A percentile compares a stretch with the other conserved stretches of the same genome.
phyloP scores from a whole-genome alignment of 2,888 invertebrate species.

The Caenorhabditis panamensis region DNA sequence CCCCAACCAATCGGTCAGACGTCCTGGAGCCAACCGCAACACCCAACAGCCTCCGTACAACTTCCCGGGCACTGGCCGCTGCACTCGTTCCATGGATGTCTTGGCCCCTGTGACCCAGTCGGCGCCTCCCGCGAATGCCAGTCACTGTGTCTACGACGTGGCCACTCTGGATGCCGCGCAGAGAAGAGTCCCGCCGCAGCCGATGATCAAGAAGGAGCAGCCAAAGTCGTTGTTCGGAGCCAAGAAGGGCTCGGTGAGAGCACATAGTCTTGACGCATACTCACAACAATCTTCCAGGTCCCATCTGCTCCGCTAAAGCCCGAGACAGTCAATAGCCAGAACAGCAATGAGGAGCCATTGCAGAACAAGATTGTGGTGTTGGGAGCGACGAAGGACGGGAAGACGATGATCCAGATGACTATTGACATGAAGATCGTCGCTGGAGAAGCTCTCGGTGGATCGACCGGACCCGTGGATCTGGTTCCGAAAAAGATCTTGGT shows the following conservation, averaged over 20 bases:
- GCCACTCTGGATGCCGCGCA: constrained; percentile 25
- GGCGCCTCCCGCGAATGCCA: not conserved
- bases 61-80: constrained; percentile 49
- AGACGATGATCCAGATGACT: constrained; percentile 51
- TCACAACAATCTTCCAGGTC: too few relatives aligned
- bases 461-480: constrained; percentile 35
- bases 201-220: not conserved
- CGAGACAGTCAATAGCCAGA: too few relatives aligned
- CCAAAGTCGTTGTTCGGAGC: constrained; percentile 45
- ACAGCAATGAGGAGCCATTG: not conserved
- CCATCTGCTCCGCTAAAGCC: too few relatives aligned
- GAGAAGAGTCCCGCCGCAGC: constrained; percentile 10
- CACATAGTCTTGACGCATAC: too few relatives aligned
- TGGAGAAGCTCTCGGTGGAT: constrained; percentile 38
- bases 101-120: constrained; percentile 1
- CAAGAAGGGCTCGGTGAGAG: not conserved
- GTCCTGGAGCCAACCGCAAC: not conserved
- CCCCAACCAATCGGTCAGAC: not conserved
- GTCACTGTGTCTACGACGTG: constrained; percentile 49
- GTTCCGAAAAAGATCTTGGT: constrained; percentile 48
- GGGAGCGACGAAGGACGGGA: constrained; percentile 57
- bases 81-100: constrained; percentile 34
- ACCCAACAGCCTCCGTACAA: constrained; percentile 8
- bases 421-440: constrained; percentile 55
- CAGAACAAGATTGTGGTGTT: constrained; percentile 45